These are phyloP conservation scores for Arenaria interpres DNA, from an alignment of 2,113 vertebrate genomes.

Conservation along the genomic window DNA sequence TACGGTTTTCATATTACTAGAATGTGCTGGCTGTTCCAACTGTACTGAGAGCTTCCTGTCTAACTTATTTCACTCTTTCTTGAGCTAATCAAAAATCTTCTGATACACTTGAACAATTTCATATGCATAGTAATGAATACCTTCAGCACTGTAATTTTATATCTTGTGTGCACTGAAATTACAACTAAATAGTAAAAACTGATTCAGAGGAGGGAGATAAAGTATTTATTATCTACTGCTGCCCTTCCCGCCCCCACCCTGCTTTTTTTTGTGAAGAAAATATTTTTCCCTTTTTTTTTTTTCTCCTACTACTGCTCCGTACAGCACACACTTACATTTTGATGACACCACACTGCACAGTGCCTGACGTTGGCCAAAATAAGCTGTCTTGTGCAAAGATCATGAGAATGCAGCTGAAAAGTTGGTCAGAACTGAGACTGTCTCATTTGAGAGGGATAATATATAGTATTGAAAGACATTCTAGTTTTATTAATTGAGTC, in stretches of 20 bases:
- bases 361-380: neutral
- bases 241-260: accelerated
- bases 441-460: neutral
- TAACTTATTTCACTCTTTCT: neutral
- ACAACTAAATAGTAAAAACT: neutral
- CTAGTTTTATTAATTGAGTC: neutral
- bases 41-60: neutral
- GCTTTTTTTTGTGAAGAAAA: neutral
- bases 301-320: neutral
- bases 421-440: neutral
- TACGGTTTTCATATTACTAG: neutral
- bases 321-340: neutral
- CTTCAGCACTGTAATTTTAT: neutral
- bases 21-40: neutral
- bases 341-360: neutral
- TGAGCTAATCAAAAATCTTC: neutral
- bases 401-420: neutral
- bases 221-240: neutral
- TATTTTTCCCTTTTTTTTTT: neutral
- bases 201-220: neutral
- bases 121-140: neutral
- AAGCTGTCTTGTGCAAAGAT: neutral
- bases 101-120: neutral
- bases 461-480: neutral
- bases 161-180: neutral